Evolutionary conservation across 92 coral and sea anemone genomes (phyloP).

Genomic region (Bergia sp.): DNA sequence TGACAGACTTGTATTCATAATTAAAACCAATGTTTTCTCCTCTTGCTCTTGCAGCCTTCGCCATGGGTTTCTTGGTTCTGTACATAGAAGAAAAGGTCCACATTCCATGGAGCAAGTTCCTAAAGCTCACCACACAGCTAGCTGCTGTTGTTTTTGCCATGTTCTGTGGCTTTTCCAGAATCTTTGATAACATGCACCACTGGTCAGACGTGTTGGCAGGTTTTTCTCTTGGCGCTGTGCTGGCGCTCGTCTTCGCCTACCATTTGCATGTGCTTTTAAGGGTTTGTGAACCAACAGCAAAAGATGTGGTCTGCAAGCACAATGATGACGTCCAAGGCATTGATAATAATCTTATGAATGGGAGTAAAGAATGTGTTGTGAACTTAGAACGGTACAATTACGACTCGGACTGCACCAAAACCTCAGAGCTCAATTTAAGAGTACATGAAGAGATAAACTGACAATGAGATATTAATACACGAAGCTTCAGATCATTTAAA

Average conservation of each 20-base stretch:
- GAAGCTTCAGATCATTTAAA: background rate
- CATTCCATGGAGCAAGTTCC: constrained; percentile 61
- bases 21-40: constrained; percentile 45
- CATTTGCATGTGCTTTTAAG: constrained; percentile 28
- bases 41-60: constrained; percentile 58
- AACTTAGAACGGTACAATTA: background rate
- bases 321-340: background rate
- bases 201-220: constrained; percentile 84
- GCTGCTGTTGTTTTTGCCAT: constrained; percentile 56
- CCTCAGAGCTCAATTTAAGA: background rate
- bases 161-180: constrained; percentile 70
- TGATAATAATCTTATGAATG: constrained; percentile 6
- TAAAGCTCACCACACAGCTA: constrained; percentile 69
- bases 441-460: background rate
- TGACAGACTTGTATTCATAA: constrained; percentile 14
- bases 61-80: constrained; percentile 66
- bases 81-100: constrained; percentile 62
- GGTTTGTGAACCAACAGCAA: background rate
- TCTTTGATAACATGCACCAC: constrained; percentile 85
- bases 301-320: background rate
- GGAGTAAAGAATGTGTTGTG: background rate
- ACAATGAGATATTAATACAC: background rate
- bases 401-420: constrained; percentile 10
- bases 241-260: constrained; percentile 49
- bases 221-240: constrained; percentile 59